Conservation (phyloP, 2,888 invertebrate genomes). For the Chelonus formosanus region DNA sequence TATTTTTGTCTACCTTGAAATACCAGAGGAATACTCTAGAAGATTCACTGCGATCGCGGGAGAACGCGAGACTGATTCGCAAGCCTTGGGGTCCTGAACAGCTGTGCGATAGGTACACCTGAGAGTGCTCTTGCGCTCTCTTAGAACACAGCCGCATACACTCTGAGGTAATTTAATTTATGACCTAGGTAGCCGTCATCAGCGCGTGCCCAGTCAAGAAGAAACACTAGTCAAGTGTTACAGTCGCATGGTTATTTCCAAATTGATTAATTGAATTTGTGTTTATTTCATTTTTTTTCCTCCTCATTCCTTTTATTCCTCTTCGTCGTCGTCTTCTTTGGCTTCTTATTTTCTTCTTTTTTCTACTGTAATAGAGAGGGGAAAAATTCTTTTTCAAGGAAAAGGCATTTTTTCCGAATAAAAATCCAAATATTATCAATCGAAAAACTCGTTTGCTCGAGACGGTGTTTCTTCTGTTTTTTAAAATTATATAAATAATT, state of each 20-base stretch:
- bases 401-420: no score
- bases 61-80: slow-evolving; percentile 27
- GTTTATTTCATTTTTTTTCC: no score
- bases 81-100: slow-evolving; percentile 39
- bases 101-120: slow-evolving; percentile 45
- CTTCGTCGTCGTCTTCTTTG: no score
- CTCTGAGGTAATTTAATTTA: slow-evolving; percentile 47
- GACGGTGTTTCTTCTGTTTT: no score
- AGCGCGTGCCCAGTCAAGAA: slow-evolving; percentile 46
- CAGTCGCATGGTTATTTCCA: slow-evolving; percentile 16
- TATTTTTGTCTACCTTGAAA: slow-evolving; percentile 19
- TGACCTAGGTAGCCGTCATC: slow-evolving; percentile 46
- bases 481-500: no score
- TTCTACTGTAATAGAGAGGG: no score
- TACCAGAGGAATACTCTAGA: neutral
- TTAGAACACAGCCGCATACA: slow-evolving; percentile 28
- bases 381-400: no score
- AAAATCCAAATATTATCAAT: no score
- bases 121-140: slow-evolving; percentile 30
- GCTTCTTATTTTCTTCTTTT: no score
- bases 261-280: slow-evolving; percentile 2
- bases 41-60: slow-evolving; percentile 25
- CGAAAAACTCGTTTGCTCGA: no score
- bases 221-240: slow-evolving; percentile 31
- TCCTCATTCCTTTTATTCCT: no score